Evolutionary conservation across 2,113 vertebrate species (phyloP).

Genomic region (Addax nasomaculatus): DNA sequence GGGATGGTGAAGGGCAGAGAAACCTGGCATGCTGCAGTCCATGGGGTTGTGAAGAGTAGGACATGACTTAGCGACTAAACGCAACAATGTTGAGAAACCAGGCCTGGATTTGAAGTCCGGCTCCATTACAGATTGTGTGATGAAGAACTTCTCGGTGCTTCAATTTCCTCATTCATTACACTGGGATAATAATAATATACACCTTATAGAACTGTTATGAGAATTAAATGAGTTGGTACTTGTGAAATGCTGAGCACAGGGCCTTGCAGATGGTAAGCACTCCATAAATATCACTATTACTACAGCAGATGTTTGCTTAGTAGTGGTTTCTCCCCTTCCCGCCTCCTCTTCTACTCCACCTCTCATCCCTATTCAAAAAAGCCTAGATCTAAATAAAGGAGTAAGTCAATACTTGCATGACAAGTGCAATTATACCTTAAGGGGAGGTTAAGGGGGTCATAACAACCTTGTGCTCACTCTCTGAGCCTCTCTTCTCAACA

Average conservation of each 20-base stretch:
- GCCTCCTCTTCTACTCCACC: neutral
- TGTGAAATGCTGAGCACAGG: neutral
- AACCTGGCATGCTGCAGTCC: neutral
- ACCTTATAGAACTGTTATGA: neutral
- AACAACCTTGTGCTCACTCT: neutral
- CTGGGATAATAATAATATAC: neutral
- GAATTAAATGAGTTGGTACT: neutral
- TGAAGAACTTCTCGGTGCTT: neutral
- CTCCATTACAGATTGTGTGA: neutral
- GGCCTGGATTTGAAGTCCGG: neutral
- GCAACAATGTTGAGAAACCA: neutral
- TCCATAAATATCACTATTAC: neutral
- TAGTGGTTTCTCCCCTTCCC: neutral
- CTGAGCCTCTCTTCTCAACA: neutral
- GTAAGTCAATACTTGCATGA: neutral
- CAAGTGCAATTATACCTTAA: neutral
- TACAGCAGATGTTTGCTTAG: neutral
- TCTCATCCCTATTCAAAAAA: neutral
- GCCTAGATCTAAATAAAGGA: neutral
- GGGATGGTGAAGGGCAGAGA: neutral
- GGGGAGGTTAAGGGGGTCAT: neutral
- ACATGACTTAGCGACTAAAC: neutral
- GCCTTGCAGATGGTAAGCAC: neutral
- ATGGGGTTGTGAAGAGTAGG: neutral
- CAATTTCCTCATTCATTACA: neutral